Evolutionary conservation across 2,888 invertebrate species (phyloP).

Genomic region (Ophion slaviceki): DNA sequence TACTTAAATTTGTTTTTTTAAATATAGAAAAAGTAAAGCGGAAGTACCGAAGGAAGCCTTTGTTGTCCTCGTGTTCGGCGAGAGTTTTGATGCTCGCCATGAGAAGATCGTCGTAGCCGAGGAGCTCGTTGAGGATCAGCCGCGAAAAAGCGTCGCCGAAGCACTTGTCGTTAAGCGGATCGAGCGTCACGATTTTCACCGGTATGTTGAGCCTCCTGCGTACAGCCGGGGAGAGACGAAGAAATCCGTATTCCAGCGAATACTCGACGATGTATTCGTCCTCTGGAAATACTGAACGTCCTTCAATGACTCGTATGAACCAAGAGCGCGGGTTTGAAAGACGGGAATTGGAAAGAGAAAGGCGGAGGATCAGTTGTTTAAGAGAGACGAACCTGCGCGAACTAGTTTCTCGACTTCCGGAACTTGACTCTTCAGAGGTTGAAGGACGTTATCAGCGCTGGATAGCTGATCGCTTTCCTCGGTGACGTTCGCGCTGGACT

Average conservation of each 20-base stretch:
- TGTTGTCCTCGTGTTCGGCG: conserved; percentile 98
- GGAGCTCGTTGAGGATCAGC: conserved; percentile 94
- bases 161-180: conserved; percentile 94
- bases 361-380: neutral
- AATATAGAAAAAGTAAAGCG: conserved; percentile 6
- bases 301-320: conserved; percentile 44
- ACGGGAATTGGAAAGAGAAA: neutral
- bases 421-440: conserved; percentile 82
- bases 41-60: conserved; percentile 93
- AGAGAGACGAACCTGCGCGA: conserved; percentile 84
- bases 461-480: conserved; percentile 66
- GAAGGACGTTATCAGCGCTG: conserved; percentile 73
- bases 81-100: conserved; percentile 98
- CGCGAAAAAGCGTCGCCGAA: conserved; percentile 97
- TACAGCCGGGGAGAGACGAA: conserved; percentile 94
- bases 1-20: neutral
- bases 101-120: conserved; percentile 98
- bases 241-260: conserved; percentile 97
- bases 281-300: conserved; percentile 87
- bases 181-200: conserved; percentile 93
- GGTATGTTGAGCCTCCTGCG: conserved; percentile 95
- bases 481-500: conserved; percentile 69
- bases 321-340: neutral
- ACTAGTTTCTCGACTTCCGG: conserved; percentile 86
- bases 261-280: conserved; percentile 99